A percentile compares a stretch with the other conserved stretches of the same genome.
Evolutionary conservation across 2,888 invertebrate species (phyloP).

Genomic region (Tetragonisca angustula): DNA sequence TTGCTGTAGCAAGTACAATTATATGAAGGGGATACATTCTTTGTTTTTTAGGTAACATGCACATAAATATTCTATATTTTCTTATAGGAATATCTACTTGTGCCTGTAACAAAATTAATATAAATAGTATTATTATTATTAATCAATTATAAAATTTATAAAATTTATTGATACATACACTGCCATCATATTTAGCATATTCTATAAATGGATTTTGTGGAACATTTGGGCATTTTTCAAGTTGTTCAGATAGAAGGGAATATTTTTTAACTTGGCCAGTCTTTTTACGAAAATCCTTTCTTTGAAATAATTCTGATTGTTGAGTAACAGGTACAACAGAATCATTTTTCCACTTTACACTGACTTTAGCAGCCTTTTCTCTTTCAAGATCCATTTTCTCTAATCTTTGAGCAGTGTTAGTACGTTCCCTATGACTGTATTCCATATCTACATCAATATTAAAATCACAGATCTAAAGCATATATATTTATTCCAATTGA

Average conservation of each 20-base stretch:
- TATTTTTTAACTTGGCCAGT: conserved; percentile 75
- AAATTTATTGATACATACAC: conserved; percentile 77
- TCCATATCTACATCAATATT: conserved; percentile 81
- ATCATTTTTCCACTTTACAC: conserved; percentile 89
- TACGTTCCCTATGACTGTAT: conserved; percentile 88
- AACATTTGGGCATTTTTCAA: conserved; percentile 90
- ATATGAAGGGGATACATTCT: conserved; percentile 93
- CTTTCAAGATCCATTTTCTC: conserved; percentile 95
- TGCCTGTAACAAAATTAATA: conserved; percentile 81
- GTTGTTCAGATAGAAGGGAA: conserved; percentile 90
- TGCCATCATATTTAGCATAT: conserved; percentile 96
- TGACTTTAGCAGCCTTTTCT: conserved; percentile 91
- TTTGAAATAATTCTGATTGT: conserved; percentile 86
- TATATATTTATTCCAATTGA: not conserved
- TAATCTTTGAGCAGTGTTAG: conserved; percentile 94
- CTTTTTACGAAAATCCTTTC: conserved; percentile 83
- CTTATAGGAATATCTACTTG: conserved; percentile 92
- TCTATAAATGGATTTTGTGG: conserved; percentile 95
- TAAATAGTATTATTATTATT: not conserved
- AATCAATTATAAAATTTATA: not conserved
- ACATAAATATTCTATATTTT: conserved; percentile 95
- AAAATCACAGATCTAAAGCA: not conserved
- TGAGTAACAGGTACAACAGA: conserved; percentile 86
- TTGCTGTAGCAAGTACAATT: conserved; percentile 92
- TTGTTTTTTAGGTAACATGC: conserved; percentile 92